Base-by-base conservation (phyloP, 2,888 invertebrate genomes). In the Drosophila buzzatii region DNA sequence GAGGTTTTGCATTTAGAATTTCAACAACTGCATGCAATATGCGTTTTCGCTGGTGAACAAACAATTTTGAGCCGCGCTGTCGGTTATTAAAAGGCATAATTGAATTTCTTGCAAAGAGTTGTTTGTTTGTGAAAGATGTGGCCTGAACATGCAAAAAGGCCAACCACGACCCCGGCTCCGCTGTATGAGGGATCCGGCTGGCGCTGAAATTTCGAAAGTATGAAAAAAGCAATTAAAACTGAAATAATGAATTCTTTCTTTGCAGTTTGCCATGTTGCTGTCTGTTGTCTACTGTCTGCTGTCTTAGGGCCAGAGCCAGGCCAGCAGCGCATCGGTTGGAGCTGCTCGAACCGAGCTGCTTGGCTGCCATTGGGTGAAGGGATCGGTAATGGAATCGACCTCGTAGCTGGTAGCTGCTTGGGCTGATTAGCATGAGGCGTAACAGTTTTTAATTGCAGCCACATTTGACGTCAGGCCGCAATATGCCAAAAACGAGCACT, bases 221-320 rank as follows among this genome's bases (percentile, higher is more conserved):
- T 87, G 90, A 90, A 91, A 89, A 91, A 91, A 91, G 91, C 85
- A 90, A 91, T 91, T 91, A 92, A 91, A 91, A 91, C 77, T 88
- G 81, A 90, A 85, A 91, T 91, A 91, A 91, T 90, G 91, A 89
- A 86, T 91, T 92, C 91, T 87, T 91, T 91, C 87, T 76, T 76
- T 73, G 77, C 68, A 69, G 75, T 73, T 73, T 70, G 74, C 70
- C 76, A 79, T 79, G 71, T 42, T 60, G 59, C 70, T 79, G 80
- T 75, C 66, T 18, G 65, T 27, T 47, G 70, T 42, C 70, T 55
- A 12, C 41, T 16, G 41, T 8, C 35, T 16, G 53, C 9, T 23
- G 52, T 51, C 33, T 51, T 33, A n/a, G 31, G 53, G 44, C 49
- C 60, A 41, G 55, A 58, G 71, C 73, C 59, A 45, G 60, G 33